Base-by-base conservation (phyloP, 53 echinoderm and acorn worm species). In the Paracentrotus lividus region DNA sequence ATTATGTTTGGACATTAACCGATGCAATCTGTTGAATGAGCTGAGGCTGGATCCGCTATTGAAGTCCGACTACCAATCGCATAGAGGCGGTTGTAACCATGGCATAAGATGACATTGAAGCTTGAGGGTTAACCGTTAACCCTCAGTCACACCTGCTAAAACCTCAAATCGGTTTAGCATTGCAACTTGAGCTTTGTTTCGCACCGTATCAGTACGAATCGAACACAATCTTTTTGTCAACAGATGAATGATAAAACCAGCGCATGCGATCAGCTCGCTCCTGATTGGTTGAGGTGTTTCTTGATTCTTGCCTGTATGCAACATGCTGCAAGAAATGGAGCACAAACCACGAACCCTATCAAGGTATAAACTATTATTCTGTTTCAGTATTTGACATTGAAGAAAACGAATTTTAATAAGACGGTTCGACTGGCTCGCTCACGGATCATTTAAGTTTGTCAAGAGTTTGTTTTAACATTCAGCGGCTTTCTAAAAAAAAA, bases 211-310 rank as follows among this genome's bases (percentile, higher is more conserved):
- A 36, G 36, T 8, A 20, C 69, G 69, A 32, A 12, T n/a, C n/a
- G 65, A 69, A 69, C 8, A 2, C 3, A 40, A 38, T 72, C 32
- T 36, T 72, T 72, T 72, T 72, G 72, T 72, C 40, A 72, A 72
- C 38, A 72, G 20, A 16, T 72, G 72, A 72, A 72, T 32, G 72
- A 72, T 72, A 72, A 72, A 72, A 10, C 72, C 38, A 72, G 18
- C 72, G 40, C 72, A 40, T 72, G 72, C 5, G 21, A 38, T 72
- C 15, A 10, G 18, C 72, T 40, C 7, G 72, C 40, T 40, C 20
- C 6, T 72, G 72, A 72, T 72, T 72, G 72, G 72, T 72, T 40
- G 72, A 72, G 40, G 7, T 42, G 18, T 40, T 15, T 36, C 36
- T 21, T 7, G 0, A 36, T 72, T 72, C 40, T 18, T 36, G n/a